Base-by-base conservation (phyloP, 2,888 invertebrate species). In the Druceiella hillmani region DNA sequence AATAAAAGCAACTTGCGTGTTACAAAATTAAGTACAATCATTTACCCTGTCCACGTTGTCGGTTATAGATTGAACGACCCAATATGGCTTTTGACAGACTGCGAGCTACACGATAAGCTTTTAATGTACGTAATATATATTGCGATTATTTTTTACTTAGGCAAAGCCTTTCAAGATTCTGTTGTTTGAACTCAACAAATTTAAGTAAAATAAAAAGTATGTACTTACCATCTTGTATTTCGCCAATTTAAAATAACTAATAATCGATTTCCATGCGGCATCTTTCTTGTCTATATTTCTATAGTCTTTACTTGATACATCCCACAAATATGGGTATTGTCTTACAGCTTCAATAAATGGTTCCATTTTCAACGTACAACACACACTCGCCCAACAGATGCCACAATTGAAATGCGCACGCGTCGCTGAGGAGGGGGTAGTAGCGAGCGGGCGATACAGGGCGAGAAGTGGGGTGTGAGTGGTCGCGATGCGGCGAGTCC, bases 321-420 rank as follows among this genome's bases (percentile, higher is more conserved):
- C 36, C 36, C 40, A 40, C 36, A 40, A 40, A 40, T 33, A 40
- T 40, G 40, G 32, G 20, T 37, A 40, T 40, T 40, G 40, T 31
- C 40, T 35, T 36, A 40, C 40, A 31, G 27, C 30, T 35, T 40
- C 31, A 31, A 17, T 36, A 31, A 30, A 36, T 31, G 27, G 36
- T 26, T 31, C 30, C 35, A 40, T 29, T 31, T 20, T n/a, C n/a
- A n/a, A n/a, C n/a, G n/a, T n/a, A n/a, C n/a, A n/a, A n/a, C n/a
- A n/a, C n/a, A n/a, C n/a, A n/a, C n/a, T n/a, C n/a, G n/a, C n/a
- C n/a, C n/a, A n/a, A n/a, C n/a, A n/a, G n/a, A n/a, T n/a, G n/a
- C n/a, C n/a, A n/a, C n/a, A n/a, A n/a, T n/a, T n/a, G n/a, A n/a
- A n/a, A n/a, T n/a, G n/a, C n/a, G n/a, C n/a, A n/a, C n/a, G n/a